Conservation (phyloP, 2,113 vertebrate species). For the Brachirus orientalis region DNA sequence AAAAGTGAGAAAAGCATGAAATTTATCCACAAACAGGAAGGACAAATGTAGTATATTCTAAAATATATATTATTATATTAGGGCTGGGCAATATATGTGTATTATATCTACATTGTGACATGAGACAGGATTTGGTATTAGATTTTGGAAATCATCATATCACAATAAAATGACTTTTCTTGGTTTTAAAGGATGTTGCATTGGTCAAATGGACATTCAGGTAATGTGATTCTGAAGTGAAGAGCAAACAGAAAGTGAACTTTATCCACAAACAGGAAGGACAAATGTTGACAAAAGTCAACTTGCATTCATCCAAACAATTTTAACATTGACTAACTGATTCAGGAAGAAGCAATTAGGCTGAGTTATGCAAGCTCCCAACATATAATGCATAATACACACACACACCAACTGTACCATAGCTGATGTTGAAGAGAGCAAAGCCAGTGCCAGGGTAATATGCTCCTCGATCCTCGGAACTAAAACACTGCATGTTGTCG, state of each 20-base stretch:
- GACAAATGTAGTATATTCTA: background rate
- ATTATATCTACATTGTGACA: too few relatives aligned
- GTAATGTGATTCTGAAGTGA: too few relatives aligned
- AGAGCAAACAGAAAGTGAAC: too few relatives aligned
- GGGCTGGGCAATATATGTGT: too few relatives aligned
- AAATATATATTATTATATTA: constrained; percentile 5
- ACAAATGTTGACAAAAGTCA: background rate
- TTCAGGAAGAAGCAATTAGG: constrained; percentile 19
- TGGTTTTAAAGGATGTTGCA: too few relatives aligned
- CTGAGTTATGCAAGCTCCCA: background rate
- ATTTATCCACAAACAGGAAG: constrained; percentile 13
- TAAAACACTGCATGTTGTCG: constrained; percentile 93
- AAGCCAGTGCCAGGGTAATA: constrained; percentile 91
- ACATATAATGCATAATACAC: background rate
- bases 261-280: constrained; percentile 12
- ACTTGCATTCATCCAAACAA: constrained; percentile 19
- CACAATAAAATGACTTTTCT: too few relatives aligned
- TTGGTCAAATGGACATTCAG: too few relatives aligned
- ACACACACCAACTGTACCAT: constrained; percentile 76
- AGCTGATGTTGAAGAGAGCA: constrained; percentile 88
- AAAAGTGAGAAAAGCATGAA: background rate
- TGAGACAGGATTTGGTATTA: too few relatives aligned
- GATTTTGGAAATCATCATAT: too few relatives aligned
- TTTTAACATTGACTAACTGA: background rate
- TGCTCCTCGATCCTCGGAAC: constrained; percentile 83